phyloP scores from a whole-genome alignment of 2,888 invertebrate species.

The Dicyrtomina minuta region DNA sequence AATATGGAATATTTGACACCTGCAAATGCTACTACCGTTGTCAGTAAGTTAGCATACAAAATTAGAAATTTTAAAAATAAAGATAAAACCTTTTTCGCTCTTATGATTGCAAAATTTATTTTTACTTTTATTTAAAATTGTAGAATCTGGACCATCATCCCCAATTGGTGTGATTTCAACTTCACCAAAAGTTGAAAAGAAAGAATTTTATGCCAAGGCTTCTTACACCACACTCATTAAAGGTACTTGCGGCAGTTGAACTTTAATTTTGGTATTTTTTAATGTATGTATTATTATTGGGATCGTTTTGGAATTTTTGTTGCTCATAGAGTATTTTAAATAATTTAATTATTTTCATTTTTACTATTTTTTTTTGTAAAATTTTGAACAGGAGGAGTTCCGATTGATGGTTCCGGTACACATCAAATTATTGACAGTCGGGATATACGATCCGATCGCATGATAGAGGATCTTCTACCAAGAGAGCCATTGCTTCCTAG shows the following conservation, averaged over 20 bases:
- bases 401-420: too few species aligned
- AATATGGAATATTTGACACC: conserved; percentile 48
- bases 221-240: conserved; percentile 52
- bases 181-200: conserved; percentile 50
- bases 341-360: too few species aligned
- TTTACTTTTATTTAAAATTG: too few species aligned
- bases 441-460: background rate
- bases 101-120: background rate
- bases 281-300: background rate
- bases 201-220: conserved; percentile 51
- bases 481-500: background rate
- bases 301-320: background rate
- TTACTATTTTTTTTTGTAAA: too few species aligned
- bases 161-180: conserved; percentile 33
- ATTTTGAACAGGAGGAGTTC: too few species aligned
- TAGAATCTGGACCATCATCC: conserved; percentile 48
- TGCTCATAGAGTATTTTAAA: background rate
- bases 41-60: conserved; percentile 39
- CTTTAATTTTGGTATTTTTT: background rate
- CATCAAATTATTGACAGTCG: background rate
- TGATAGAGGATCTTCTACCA: background rate
- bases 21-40: conserved; percentile 45
- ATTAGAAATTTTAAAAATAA: background rate
- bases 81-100: background rate
- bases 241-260: conserved; percentile 27